Evolutionary conservation across 2,888 invertebrate species (phyloP), one percentile per base, ranked within the genome.

Genomic region (Nomada lathburiana): DNA sequence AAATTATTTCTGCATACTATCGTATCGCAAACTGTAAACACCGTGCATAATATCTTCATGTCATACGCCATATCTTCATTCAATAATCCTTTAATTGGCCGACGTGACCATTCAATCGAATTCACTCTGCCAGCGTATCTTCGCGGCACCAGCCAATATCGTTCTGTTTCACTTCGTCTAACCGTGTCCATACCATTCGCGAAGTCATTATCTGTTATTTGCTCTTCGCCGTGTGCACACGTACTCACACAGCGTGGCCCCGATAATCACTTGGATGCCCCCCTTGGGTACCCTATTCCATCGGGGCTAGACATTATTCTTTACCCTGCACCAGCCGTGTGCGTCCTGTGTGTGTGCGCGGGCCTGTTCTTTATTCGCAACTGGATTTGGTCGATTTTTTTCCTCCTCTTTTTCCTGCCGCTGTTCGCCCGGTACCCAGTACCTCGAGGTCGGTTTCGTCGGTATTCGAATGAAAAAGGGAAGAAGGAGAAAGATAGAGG

Each of bases 391-490:
- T 60, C 16, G 71, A 36, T 63, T 69, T 73, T 73, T 5, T 36
- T 36, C 36, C 36, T 7, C 36, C 36, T 36, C 36, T 36, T 7
- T 71, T 62, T 70, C 26, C 59, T 70, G 55, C 29, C 65, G 59
- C 11, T 47, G 57, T 64, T 53, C 57, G 50, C 68, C 74, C 69
- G 68, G 77, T 81, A 20, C 63, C 53, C 75, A 44, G 74, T 59
- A 59, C 26, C 53, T 72, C 52, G 76, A 13, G 70, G 77, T 76
- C 78, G 78, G 87, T 86, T 87, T 70, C 73, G 81, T 78, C 71
- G 78, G 74, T n/a, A 76, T 71, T 63, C 68, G 69, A 64, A 60
- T 67, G 47, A 74, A 77, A 73, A 74, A 26, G 26, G 18, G 36
- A 63, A 44, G 42, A 23, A 44, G n/a, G 63, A 36, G 36, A 36